Base-by-base conservation (phyloP, 1,140 invertebrate species). In the Oedothorax gibbosus region DNA sequence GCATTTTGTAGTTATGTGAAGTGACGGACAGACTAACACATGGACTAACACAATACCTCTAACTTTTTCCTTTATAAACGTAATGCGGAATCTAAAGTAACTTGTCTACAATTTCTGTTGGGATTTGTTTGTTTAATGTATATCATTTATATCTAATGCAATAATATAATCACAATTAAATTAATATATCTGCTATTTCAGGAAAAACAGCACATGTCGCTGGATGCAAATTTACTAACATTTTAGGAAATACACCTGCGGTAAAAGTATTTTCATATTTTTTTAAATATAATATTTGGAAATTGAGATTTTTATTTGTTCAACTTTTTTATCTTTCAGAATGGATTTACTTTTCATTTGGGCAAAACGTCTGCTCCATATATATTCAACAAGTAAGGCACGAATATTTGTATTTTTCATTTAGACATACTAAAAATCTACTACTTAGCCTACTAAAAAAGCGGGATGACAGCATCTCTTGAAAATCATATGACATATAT, bases 331-430 rank as follows among this genome's bases (percentile, higher is more conserved):
- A 11, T 50, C 7, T 64, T 77, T 65, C 20, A 77, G 75, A 51
- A 8, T 65, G 75, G 75, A 53, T 20, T 65, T 12, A 51, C 12
- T 18, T 77, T 65, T 9, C 75, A 77, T 51, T 20, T 77, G 21
- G 20, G 20, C 1, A 18, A 77, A 11, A 12, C 0, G 7, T 65
- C 75, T 18, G 49, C 49, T 2, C 75, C 75, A 4, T 51, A 64
- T 18, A n/a, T 20, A 10, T 77, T 77, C 53, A 18, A 77, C 3
- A 77, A 77, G 75, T 77, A 77, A 65, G 49, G 20, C 51, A 50
- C 9, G 51, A 9, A 11, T 11, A 12, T 9, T 53, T 9, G n/a
- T 10, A 53, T 18, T 7, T 71, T 54, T 35, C 35, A 35, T 35
- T 35, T 35, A 35, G 35, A 1, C 5, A 35, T 35, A 35, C 35